Conservation (phyloP, 2,888 invertebrate species). For the Apodemia hepburni region DNA sequence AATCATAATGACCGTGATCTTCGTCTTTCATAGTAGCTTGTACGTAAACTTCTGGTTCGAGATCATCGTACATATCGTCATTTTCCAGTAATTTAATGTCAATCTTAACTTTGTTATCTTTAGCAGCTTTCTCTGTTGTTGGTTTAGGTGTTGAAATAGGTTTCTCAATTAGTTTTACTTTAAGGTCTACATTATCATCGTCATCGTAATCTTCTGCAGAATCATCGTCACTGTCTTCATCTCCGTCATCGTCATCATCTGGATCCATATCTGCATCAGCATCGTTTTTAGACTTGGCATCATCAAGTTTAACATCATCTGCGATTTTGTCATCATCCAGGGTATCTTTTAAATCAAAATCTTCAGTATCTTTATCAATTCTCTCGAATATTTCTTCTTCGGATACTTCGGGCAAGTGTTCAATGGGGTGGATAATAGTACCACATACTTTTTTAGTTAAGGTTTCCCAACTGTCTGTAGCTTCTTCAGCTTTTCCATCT, state of each 20-base stretch:
- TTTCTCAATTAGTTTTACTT: slow-evolving; percentile 59
- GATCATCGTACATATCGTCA: slow-evolving; percentile 47
- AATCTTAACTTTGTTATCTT: slow-evolving; percentile 45
- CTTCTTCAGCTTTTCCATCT: slow-evolving; percentile 56
- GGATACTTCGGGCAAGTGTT: slow-evolving; percentile 53
- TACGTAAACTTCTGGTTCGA: slow-evolving; percentile 50
- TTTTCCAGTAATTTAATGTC: slow-evolving; percentile 59
- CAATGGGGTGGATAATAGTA: slow-evolving; percentile 52
- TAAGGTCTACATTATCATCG: slow-evolving; percentile 61
- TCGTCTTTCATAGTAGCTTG: slow-evolving; percentile 55
- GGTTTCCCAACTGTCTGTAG: slow-evolving; percentile 69
- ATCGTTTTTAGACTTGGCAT: slow-evolving; percentile 49
- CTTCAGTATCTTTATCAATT: slow-evolving; percentile 58
- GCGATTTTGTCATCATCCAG: slow-evolving; percentile 63
- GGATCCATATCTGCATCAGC: slow-evolving; percentile 58
- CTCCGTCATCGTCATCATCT: slow-evolving; percentile 49
- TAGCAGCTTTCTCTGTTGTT: slow-evolving; percentile 31
- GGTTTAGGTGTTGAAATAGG: slow-evolving; percentile 34
- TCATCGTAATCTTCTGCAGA: slow-evolving; percentile 52
- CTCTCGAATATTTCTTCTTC: slow-evolving; percentile 74
- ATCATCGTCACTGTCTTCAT: slow-evolving; percentile 54
- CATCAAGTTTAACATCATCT: slow-evolving; percentile 44
- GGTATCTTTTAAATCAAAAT: slow-evolving; percentile 65
- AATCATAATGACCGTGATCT: slow-evolving; percentile 70
- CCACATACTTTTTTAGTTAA: slow-evolving; percentile 69